Base-by-base conservation (phyloP, 2,888 invertebrate species). In the Morpho achilles region DNA sequence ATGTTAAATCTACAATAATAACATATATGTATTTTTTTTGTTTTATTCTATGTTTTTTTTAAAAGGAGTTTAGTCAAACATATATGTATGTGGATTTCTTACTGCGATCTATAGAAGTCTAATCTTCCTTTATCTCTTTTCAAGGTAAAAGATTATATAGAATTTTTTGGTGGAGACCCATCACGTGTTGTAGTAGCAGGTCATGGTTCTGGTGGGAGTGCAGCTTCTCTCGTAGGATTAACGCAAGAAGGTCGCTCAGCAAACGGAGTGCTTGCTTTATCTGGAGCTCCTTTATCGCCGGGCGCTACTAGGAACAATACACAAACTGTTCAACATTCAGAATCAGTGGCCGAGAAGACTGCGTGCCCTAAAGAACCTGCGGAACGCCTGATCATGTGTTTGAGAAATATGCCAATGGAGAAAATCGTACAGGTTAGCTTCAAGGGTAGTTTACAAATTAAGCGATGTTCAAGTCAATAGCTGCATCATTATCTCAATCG, bases 151-250 rank as follows among this genome's bases (percentile, higher is more conserved):
- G 94, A 95, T 64, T 95, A 96, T 72, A 95, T 96, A 43, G 91
- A 92, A 59, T 94, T 94, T 73, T 96, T 96, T 70, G 96, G 96
- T 0, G 96, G 96, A 4, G 93, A 96, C 79, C 93, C 94, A 0
- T 91, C 92, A 23, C 92, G 93, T 66, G 91, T 96, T n/a, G 92
- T 94, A 41, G 92, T 94, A 0, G 94, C 95, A 85, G 96, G 96
- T 0, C 96, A 96, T 73, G 96, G 95, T 1, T 94, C 94, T 0
- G 96, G 96, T 0, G 96, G 94, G 0, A 94, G 94, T 65, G 93
- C 94, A 56, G 96, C 95, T 1, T 92, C 95, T 41, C 91, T 95
- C 60, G 74, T 96, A 16, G 92, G 94, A 0, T 80, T 95, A 76
- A 94, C 95, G 1, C 91, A 91, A 16, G 91, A 94, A 58, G 93